Percentiles rank a stretch among this genome's conserved stretches.
Evolutionary conservation across 2,797 vertebrate species (phyloP).

Genomic region (Mastacembelus armatus): DNA sequence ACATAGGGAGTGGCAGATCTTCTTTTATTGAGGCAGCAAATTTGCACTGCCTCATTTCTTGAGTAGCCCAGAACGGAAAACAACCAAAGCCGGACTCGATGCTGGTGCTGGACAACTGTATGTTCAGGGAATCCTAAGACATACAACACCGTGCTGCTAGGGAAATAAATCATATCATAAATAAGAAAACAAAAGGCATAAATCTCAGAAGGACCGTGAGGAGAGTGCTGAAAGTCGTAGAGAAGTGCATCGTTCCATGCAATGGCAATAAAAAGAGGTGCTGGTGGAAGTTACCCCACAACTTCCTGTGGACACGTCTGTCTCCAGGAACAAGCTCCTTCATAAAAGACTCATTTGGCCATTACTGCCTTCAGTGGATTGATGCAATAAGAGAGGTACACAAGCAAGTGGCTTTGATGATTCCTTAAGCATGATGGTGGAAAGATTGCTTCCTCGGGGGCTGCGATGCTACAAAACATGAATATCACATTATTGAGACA

Average conservation of each 20-base stretch:
- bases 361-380: constrained; percentile 17
- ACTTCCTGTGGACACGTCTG: constrained; percentile 2
- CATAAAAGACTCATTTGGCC: constrained; percentile 27
- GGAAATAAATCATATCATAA: too few species aligned
- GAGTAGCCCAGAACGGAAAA: too few species aligned
- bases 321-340: constrained; percentile 16
- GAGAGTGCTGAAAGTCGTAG: not conserved
- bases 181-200: not conserved
- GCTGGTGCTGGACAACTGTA: too few species aligned
- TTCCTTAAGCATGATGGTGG: constrained; percentile 32
- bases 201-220: not conserved
- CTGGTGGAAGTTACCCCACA: not conserved
- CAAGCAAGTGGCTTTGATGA: constrained; percentile 25
- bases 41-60: too few species aligned
- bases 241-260: not conserved
- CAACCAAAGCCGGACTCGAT: too few species aligned
- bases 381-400: not conserved
- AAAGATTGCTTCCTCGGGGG: constrained; percentile 24
- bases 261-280: not conserved
- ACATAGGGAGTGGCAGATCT: too few species aligned
- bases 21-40: too few species aligned
- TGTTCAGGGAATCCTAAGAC: too few species aligned
- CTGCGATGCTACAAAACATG: constrained; percentile 26
- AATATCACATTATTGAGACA: constrained; percentile 49
- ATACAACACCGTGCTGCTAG: too few species aligned